phyloP scores from a whole-genome alignment of 2,113 vertebrate species.

The Myrmecophaga tridactyla region DNA sequence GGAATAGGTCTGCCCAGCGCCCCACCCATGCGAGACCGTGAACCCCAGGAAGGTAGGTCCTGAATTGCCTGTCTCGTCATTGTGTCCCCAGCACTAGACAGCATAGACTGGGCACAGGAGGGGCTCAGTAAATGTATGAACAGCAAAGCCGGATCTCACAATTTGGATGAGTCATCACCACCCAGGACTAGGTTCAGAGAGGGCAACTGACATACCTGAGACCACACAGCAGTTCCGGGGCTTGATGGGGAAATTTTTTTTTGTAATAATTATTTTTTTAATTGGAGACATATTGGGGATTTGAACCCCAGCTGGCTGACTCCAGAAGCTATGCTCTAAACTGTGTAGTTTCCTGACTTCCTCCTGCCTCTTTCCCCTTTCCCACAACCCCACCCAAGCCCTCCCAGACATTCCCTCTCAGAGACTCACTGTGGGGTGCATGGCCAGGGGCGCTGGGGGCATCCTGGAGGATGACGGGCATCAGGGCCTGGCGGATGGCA shows the following conservation, averaged over 20 bases:
- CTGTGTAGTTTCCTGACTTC: too few species aligned
- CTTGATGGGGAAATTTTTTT: neutral
- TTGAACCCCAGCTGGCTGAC: neutral
- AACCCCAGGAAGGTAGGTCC: neutral
- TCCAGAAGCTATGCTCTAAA: neutral
- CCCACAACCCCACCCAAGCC: neutral
- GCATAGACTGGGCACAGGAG: neutral
- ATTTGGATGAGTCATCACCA: neutral
- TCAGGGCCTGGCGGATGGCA: slow-evolving; percentile 91
- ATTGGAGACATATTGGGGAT: too few species aligned
- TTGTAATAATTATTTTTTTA: neutral
- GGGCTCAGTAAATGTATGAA: neutral
- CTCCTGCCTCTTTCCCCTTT: too few species aligned
- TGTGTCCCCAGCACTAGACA: neutral
- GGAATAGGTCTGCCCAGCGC: neutral
- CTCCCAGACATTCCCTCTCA: neutral
- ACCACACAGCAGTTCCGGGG: neutral
- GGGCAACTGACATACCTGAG: neutral
- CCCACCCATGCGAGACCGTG: neutral
- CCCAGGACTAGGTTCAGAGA: neutral
- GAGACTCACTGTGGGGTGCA: slow-evolving; percentile 82
- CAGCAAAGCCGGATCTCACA: neutral
- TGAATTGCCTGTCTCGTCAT: neutral
- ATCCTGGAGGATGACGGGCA: slow-evolving; percentile 92
- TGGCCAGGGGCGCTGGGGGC: slow-evolving; percentile 85